Evolutionary conservation across 2,113 vertebrate species (phyloP).

Genomic region (Pelusios castaneus): DNA sequence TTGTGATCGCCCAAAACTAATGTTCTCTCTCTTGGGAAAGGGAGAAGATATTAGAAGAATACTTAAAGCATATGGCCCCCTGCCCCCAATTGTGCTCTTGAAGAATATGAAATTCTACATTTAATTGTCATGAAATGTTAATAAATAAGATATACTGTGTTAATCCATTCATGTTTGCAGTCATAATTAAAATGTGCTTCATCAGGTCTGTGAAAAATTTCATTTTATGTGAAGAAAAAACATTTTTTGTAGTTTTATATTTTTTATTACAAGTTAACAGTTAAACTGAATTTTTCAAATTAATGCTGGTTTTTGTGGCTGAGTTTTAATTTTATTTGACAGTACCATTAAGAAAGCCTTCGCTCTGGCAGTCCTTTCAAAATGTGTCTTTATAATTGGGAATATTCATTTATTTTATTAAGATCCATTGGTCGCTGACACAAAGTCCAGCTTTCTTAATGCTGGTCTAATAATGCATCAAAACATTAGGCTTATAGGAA

Average conservation of each 20-base stretch:
- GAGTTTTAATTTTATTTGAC: slow-evolving; percentile 1
- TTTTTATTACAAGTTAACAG: slow-evolving; percentile 35
- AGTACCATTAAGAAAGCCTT: slow-evolving; percentile 39
- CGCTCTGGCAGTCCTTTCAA: slow-evolving; percentile 36
- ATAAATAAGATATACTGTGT: background rate
- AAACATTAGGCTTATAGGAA: slow-evolving; percentile 37
- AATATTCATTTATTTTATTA: slow-evolving; percentile 51
- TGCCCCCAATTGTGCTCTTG: background rate
- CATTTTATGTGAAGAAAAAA: background rate
- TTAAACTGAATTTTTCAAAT: background rate
- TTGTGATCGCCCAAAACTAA: background rate
- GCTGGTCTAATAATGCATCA: slow-evolving; percentile 28
- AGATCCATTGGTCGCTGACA: slow-evolving; percentile 42
- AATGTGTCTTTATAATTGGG: slow-evolving; percentile 39
- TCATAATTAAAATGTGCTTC: background rate
- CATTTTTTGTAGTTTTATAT: background rate
- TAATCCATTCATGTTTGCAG: slow-evolving; percentile 3
- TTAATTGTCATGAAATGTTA: background rate
- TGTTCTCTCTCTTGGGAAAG: background rate
- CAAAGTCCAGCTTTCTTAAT: slow-evolving; percentile 48
- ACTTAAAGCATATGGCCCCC: background rate
- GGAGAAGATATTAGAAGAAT: background rate
- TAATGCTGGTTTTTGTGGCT: background rate
- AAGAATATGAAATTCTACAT: background rate
- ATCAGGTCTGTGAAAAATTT: background rate